phyloP scores from a whole-genome alignment of 1,140 invertebrate genomes.

The Nymphalis io region DNA sequence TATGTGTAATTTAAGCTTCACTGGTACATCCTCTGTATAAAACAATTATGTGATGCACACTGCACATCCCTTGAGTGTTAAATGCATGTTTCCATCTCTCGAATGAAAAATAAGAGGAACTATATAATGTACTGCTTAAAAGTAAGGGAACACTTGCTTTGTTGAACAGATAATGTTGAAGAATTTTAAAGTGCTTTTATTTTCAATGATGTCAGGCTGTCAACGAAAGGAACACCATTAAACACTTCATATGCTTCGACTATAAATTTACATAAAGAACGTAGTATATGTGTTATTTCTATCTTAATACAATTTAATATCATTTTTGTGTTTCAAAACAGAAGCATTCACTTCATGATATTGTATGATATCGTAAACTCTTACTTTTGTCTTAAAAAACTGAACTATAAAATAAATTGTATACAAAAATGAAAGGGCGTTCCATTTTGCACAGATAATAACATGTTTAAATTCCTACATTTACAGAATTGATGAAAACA shows the following conservation, averaged over 20 bases:
- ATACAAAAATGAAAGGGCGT: not conserved
- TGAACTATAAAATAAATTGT: not conserved
- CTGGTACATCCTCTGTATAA: not conserved
- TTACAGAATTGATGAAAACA: not conserved
- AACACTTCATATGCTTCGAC: not conserved
- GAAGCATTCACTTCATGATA: too few relatives aligned
- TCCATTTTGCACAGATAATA: not conserved
- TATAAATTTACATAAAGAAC: not conserved
- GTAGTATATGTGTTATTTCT: not conserved
- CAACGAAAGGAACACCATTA: not conserved
- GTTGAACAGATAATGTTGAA: conserved; percentile 3
- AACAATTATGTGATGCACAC: conserved; percentile 1
- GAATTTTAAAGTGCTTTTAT: conserved; percentile 7
- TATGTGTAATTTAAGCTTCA: not conserved
- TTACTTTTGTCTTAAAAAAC: not conserved
- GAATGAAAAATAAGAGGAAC: conserved; percentile 20
- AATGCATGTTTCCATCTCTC: conserved; percentile 15
- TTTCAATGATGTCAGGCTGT: not conserved
- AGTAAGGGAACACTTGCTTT: conserved; percentile 14
- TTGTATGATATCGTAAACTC: not conserved
- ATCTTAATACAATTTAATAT: too few relatives aligned
- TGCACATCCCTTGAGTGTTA: conserved; percentile 1
- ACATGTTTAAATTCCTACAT: not conserved
- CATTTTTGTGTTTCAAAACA: too few relatives aligned
- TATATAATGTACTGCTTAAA: conserved; percentile 13